Evolutionary conservation across 2,888 invertebrate genomes (phyloP), one percentile per base, ranked within the genome.

Genomic region (Cyaniris semiargus): DNA sequence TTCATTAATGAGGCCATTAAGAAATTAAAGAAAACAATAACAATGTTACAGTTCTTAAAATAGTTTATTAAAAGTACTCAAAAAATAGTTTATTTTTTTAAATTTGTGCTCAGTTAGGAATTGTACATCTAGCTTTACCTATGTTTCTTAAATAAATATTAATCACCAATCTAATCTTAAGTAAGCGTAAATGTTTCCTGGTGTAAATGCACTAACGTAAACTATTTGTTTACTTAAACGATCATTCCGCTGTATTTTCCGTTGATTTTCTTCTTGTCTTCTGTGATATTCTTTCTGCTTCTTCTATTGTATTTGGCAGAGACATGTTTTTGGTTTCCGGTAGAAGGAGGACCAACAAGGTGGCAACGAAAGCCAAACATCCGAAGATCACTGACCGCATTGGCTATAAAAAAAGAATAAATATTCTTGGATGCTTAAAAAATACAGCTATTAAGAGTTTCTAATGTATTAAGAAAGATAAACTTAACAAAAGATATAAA

Each of bases 321-420:
- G 94, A 90, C 7, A 93, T 86, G 82, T 95, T 95, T 79, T 95
- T 93, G 6, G 96, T 96, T 85, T 96, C 96, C 0, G 96, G 96
- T 21, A 96, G 89, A 0, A 93, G 89, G 78, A 95, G 91, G 2
- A 95, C 94, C 23, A 95, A 83, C 0, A 90, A 81, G 75, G 95
- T 95, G 79, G 95, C 95, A 3, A 90, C 81, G 8, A 95, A 84
- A 0, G 95, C 95, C 80, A 95, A 86, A 31, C 88, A 86, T 0
- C 95, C 95, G 84, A 96, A 96, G 83, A 96, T 90, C 84, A 95
- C 93, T 1, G 66, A 66, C 1, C 66, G 15, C 66, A 66, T 66
- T 66, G 66, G 66, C 66, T 66, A 27, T 5, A 66, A 66, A 53
- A 7, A 48, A 71, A 31, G 34, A 8, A 82, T 94, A 13, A 1